phyloP scores from a whole-genome alignment of 53 echinoderm and acorn worm species.

The Apostichopus leukothele region DNA sequence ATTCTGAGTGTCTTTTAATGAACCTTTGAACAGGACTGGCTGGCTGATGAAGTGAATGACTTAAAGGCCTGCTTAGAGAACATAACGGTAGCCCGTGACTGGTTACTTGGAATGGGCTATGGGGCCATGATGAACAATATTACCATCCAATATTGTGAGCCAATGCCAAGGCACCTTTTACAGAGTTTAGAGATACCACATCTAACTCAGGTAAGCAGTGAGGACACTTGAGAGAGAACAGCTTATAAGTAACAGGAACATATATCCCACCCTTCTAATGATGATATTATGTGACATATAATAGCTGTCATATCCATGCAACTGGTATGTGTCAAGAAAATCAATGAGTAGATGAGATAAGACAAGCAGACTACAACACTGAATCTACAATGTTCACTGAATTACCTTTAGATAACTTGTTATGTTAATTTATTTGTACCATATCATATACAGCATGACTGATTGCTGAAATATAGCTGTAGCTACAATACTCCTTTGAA shows the following conservation, averaged over 20 bases:
- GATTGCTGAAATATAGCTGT: too few relatives aligned
- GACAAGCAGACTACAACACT: too few relatives aligned
- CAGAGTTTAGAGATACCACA: constrained; percentile 59
- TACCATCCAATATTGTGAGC: constrained; percentile 51
- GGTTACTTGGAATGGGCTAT: constrained; percentile 52
- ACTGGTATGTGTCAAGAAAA: too few relatives aligned
- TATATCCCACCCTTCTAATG: neutral
- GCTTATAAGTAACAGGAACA: too few relatives aligned
- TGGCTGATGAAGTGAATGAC: constrained; percentile 42
- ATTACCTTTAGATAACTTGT: too few relatives aligned
- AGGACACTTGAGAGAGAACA: neutral
- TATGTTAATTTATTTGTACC: too few relatives aligned
- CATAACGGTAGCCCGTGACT: constrained; percentile 48
- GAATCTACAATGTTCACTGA: too few relatives aligned
- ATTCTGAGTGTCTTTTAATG: too few relatives aligned
- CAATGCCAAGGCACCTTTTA: constrained; percentile 57
- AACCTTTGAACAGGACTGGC: constrained; percentile 15
- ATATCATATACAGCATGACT: too few relatives aligned
- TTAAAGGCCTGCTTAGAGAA: constrained; percentile 45
- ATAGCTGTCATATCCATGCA: neutral
- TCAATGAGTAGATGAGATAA: too few relatives aligned
- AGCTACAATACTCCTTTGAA: too few relatives aligned
- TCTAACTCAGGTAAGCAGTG: constrained; percentile 20
- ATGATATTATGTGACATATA: neutral
- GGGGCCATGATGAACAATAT: constrained; percentile 57